Percentiles rank a stretch among this genome's conserved stretches.
These are phyloP conservation scores for Crenichthys baileyi DNA, from an alignment of 2,797 vertebrate species.

Conservation along the genomic window DNA sequence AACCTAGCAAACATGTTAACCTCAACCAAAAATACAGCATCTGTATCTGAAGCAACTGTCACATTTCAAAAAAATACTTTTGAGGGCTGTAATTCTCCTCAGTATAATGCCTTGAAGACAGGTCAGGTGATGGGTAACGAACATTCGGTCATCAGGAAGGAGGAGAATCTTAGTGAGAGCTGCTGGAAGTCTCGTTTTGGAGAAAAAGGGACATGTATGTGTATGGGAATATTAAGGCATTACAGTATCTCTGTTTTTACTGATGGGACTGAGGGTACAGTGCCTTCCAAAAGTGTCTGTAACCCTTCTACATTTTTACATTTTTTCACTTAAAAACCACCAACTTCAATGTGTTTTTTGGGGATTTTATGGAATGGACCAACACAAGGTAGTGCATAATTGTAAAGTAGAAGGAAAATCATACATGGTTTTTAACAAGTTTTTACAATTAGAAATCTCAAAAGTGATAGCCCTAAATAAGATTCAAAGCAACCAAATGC, in stretches of 20 bases:
- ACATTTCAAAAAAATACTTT: conserved; percentile 57
- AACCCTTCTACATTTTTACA: neutral
- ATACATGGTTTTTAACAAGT: neutral
- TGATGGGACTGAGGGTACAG: conserved; percentile 41
- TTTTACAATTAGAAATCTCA: neutral
- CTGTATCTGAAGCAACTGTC: conserved; percentile 50
- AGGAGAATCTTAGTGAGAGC: conserved; percentile 36
- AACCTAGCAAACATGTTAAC: conserved; percentile 41
- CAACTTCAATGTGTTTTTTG: neutral
- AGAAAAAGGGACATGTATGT: conserved; percentile 57
- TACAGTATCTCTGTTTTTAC: conserved; percentile 67
- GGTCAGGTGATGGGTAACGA: conserved; percentile 40
- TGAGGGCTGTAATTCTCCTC: conserved; percentile 29
- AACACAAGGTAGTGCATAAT: neutral
- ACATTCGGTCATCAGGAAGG: conserved; percentile 53
- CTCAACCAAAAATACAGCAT: conserved; percentile 60
- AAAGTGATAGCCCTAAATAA: neutral
- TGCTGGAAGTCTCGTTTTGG: conserved; percentile 43
- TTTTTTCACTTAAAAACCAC: neutral
- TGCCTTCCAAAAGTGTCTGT: neutral
- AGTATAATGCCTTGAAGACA: conserved; percentile 36
- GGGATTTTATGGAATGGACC: neutral
- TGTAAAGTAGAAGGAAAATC: neutral
- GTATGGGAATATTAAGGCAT: conserved; percentile 77
- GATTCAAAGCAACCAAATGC: neutral